Evolutionary conservation across 2,888 invertebrate species (phyloP).

Genomic region (Ctena decussata): DNA sequence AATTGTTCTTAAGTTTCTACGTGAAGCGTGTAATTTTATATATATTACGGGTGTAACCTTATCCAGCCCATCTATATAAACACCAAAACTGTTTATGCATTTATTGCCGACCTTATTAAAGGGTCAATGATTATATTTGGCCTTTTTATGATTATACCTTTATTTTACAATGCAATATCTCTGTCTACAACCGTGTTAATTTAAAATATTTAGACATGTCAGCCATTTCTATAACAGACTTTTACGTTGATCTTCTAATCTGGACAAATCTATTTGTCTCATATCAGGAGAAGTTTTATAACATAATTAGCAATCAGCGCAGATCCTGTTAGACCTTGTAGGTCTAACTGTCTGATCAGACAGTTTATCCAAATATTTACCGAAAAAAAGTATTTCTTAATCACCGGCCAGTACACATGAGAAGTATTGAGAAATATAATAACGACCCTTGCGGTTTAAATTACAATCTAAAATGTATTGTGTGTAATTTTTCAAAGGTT

Average conservation of each 20-base stretch:
- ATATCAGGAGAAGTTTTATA: too few species aligned
- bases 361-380: too few species aligned
- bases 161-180: neutral
- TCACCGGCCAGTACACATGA: neutral
- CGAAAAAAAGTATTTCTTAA: neutral
- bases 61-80: slow-evolving; percentile 2
- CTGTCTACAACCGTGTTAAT: too few species aligned
- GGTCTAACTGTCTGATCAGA: too few species aligned
- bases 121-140: slow-evolving; percentile 15
- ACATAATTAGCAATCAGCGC: too few species aligned
- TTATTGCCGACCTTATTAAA: neutral
- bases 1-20: neutral
- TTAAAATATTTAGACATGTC: too few species aligned
- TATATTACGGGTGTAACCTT: slow-evolving; percentile 6
- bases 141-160: slow-evolving; percentile 1
- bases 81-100: slow-evolving; percentile 6
- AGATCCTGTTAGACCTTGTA: too few species aligned
- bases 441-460: neutral
- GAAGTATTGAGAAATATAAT: slow-evolving; percentile 11
- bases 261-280: too few species aligned
- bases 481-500: slow-evolving; percentile 1
- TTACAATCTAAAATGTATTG: neutral
- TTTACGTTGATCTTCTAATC: too few species aligned
- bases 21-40: slow-evolving; percentile 1
- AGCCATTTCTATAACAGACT: too few species aligned